Base-by-base conservation (phyloP, 2,888 invertebrate genomes). In the Seira ritae region DNA sequence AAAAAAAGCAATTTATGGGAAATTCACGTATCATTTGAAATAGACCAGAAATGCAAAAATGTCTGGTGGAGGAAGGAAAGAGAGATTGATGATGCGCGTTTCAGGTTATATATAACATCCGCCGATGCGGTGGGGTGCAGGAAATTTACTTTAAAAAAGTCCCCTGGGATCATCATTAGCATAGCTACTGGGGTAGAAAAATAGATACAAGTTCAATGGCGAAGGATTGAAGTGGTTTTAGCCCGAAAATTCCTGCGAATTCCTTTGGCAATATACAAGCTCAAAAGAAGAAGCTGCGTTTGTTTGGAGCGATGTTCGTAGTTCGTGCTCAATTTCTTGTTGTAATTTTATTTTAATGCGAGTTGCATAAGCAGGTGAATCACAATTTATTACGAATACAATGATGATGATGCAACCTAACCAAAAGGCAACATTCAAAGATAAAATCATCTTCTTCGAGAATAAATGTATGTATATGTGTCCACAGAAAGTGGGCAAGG, bases 121-220 rank as follows among this genome's bases (percentile, higher is more conserved):
- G 17, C 50, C 72, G 72, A 55, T n/a, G n/a, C n/a, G n/a, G n/a
- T 71, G 78, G 19, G 37, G 55, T 46, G 65, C 19, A 12, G 31
- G 37, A 60, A 67, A 46, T 67, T 65, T 68, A 37, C 46, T 31
- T 22, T n/a, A n/a, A n/a, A n/a, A 10, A 55, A 37, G 72, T 72
- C 79, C 70, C 78, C 31, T 66, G 79, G 71, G 79, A 79, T 67
- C 79, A 66, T n/a, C n/a, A n/a, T n/a, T n/a, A n/a, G n/a, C n/a
- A n/a, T n/a, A n/a, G n/a, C n/a, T n/a, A n/a, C n/a, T n/a, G n/a
- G n/a, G n/a, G 20, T 8, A 46, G 42, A 71, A 66, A 23, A 24
- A 62, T 66, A 71, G 60, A 12, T 65, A 22, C 19, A 65, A 60
- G 60, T 10, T 22, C 10, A 23, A 19, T 46, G 69, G 17, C 22